These are phyloP conservation scores for Heloderma charlesbogerti DNA, from an alignment of 2,113 vertebrate species.

Conservation along the genomic window DNA sequence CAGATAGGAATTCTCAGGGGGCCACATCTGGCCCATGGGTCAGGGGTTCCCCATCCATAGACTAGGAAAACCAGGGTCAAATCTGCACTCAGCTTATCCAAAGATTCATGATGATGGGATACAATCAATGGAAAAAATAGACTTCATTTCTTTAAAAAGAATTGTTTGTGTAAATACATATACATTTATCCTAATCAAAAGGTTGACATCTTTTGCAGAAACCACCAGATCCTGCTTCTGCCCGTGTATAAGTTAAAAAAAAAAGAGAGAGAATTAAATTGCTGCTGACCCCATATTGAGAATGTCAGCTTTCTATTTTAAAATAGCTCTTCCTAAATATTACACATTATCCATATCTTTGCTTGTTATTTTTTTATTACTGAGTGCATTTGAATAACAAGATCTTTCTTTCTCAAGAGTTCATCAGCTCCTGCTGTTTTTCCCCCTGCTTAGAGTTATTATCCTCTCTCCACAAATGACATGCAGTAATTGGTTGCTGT, in stretches of 20 bases:
- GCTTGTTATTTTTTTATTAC: slow-evolving; percentile 18
- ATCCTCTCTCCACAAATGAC: slow-evolving; percentile 32
- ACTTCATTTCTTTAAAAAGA: neutral
- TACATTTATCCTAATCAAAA: neutral
- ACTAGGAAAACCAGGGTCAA: neutral
- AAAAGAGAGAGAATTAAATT: slow-evolving; percentile 16
- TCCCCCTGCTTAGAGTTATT: neutral
- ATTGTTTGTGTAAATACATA: neutral
- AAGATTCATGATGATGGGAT: neutral
- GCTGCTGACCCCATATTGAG: neutral
- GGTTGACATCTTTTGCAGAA: neutral
- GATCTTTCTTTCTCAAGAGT: slow-evolving; percentile 24
- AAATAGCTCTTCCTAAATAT: slow-evolving; percentile 20
- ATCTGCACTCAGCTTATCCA: neutral
- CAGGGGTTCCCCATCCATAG: neutral
- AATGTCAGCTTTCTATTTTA: slow-evolving; percentile 22
- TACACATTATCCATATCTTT: slow-evolving; percentile 11
- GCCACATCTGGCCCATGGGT: neutral
- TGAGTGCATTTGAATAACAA: slow-evolving; percentile 21
- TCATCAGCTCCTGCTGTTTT: neutral
- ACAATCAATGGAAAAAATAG: neutral
- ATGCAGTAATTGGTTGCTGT: slow-evolving; percentile 33
- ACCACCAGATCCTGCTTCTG: neutral
- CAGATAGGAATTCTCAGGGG: neutral
- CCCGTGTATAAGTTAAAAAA: neutral